Conservation (phyloP, 2,797 vertebrate genomes). For the Leptatherina wallacei region DNA sequence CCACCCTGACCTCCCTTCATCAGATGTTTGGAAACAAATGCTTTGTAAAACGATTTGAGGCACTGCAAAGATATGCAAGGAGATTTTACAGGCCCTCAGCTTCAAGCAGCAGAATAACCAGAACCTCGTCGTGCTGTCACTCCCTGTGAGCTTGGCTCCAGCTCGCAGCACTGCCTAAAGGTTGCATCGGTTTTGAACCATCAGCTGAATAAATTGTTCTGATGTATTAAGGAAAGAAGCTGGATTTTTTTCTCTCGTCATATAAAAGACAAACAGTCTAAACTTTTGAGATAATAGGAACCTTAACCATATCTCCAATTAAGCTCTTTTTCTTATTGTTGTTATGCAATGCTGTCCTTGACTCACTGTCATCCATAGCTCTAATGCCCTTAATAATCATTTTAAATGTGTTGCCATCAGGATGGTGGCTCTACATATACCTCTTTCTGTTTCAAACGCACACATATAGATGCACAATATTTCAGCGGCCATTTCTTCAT, state of each 20-base stretch:
- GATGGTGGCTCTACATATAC: conserved; percentile 16
- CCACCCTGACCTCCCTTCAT: no score
- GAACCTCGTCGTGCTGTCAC: conserved; percentile 17
- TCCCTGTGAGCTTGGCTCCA: background rate
- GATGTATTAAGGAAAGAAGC: conserved; percentile 31
- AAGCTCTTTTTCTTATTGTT: conserved; percentile 15
- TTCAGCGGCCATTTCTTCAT: background rate
- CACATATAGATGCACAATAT: background rate
- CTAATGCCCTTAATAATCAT: background rate
- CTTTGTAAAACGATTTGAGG: conserved; percentile 36
- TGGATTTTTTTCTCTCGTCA: conserved; percentile 1
- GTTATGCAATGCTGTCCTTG: background rate
- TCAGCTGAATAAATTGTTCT: conserved; percentile 1
- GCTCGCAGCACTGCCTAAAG: background rate
- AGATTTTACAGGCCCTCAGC: conserved; percentile 11
- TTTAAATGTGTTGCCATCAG: conserved; percentile 32
- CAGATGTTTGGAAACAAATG: conserved; percentile 39
- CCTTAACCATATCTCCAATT: background rate
- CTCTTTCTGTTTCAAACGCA: conserved; percentile 20
- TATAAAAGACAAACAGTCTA: conserved; percentile 17
- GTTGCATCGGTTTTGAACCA: conserved; percentile 26
- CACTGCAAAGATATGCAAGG: conserved; percentile 17
- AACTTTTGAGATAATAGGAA: background rate
- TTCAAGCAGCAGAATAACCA: background rate
- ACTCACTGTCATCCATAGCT: conserved; percentile 4